Evolutionary conservation across 2,113 vertebrate species (phyloP).

Genomic region (Saccopteryx bilineata): DNA sequence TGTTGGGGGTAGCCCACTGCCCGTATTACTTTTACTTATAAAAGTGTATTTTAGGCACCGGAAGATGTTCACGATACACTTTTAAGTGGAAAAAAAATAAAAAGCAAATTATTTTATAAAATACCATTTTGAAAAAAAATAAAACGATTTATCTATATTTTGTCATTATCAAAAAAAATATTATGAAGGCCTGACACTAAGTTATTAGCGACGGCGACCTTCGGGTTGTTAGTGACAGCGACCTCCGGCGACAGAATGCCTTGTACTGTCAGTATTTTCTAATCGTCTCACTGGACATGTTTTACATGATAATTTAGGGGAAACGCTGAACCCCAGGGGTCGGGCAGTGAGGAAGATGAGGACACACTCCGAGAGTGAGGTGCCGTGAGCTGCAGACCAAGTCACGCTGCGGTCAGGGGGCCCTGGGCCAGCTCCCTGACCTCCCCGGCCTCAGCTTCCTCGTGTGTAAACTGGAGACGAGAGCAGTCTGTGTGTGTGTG

Average conservation of each 20-base stretch:
- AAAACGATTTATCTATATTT: not conserved
- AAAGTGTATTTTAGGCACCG: not conserved
- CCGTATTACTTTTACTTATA: not conserved
- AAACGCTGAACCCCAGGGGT: not conserved
- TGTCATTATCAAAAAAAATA: not conserved
- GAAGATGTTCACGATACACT: not conserved
- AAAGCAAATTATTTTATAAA: slow-evolving; percentile 4
- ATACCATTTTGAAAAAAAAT: not conserved
- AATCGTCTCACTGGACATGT: not conserved
- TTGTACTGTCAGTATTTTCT: not conserved
- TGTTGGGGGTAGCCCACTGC: not conserved
- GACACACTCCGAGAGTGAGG: no score
- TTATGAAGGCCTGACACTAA: not conserved
- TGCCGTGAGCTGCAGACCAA: not conserved
- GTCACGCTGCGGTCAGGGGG: no score
- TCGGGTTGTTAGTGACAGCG: no score
- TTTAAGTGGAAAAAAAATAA: not conserved
- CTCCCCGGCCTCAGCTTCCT: not conserved
- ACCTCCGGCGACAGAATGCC: not conserved
- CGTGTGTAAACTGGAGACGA: not conserved
- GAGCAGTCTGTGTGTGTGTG: no score
- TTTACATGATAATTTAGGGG: not conserved
- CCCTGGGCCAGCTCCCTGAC: not conserved
- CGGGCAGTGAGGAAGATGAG: not conserved
- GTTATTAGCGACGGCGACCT: not conserved